These are phyloP conservation scores for Leptopilina drosophilae DNA, from an alignment of 2,888 invertebrate genomes.

Conservation along the genomic window DNA sequence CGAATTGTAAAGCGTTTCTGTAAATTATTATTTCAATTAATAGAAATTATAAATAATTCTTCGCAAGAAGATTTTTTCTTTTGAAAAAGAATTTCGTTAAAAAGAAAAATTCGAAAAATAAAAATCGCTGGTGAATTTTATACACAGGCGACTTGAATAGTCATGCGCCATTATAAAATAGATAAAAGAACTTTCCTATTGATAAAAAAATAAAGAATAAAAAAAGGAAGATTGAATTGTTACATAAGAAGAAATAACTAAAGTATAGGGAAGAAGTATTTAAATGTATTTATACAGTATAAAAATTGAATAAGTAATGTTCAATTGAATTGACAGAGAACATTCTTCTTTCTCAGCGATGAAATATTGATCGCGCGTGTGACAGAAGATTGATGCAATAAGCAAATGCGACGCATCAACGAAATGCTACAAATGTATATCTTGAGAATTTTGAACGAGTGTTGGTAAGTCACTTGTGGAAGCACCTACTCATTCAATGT, in stretches of 20 bases:
- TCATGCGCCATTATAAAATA: too few relatives aligned
- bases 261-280: neutral
- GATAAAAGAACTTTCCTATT: too few relatives aligned
- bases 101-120: too few relatives aligned
- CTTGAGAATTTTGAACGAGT: neutral
- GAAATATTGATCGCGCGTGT: conserved; percentile 1
- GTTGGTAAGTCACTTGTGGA: neutral
- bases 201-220: too few relatives aligned
- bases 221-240: neutral
- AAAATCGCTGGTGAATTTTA: too few relatives aligned
- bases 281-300: too few relatives aligned
- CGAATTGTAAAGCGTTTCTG: too few relatives aligned
- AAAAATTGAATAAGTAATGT: conserved; percentile 1
- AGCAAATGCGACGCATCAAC: conserved; percentile 4
- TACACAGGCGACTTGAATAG: too few relatives aligned
- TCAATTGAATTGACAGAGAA: conserved; percentile 1
- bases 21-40: too few relatives aligned
- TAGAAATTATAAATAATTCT: too few relatives aligned
- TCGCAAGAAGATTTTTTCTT: too few relatives aligned
- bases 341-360: neutral
- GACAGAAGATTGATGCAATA: conserved; percentile 15
- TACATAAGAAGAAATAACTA: neutral
- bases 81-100: too few relatives aligned
- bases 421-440: neutral
- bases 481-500: conserved; percentile 24